phyloP scores from a whole-genome alignment of 2,113 vertebrate species.

The Holacanthus passer region DNA sequence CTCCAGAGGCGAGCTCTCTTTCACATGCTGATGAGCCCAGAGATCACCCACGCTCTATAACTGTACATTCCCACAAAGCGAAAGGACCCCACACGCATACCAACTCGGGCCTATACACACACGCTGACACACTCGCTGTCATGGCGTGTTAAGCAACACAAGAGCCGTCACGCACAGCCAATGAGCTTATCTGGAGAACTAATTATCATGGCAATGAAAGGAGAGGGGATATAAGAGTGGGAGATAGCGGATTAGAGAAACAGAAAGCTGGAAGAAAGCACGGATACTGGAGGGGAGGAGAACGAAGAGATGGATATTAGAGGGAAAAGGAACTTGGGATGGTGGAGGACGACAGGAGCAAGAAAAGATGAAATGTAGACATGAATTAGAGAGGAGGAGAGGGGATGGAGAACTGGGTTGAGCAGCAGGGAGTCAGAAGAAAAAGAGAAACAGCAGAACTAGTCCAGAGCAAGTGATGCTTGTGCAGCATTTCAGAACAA shows the following conservation, averaged over 20 bases:
- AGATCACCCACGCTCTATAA: conserved; percentile 55
- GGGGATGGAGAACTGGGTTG: conserved; percentile 14
- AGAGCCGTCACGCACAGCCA: conserved; percentile 42
- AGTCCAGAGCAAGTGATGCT: conserved; percentile 1
- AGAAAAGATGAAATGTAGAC: conserved; percentile 17
- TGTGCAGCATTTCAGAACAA: conserved; percentile 13
- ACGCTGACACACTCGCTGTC: conserved; percentile 32
- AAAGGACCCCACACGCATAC: conserved; percentile 41
- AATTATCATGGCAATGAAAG: conserved; percentile 66
- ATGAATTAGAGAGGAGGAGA: conserved; percentile 9
- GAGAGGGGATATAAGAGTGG: conserved; percentile 14
- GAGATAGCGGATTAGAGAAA: conserved; percentile 38
- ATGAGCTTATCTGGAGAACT: conserved; percentile 67
- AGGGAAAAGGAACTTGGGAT: background rate
- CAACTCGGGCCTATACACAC: conserved; percentile 3
- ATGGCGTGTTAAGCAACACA: conserved; percentile 52
- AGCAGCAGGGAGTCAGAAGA: conserved; percentile 3
- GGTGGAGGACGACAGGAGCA: conserved; percentile 12
- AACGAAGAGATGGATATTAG: conserved; percentile 11
- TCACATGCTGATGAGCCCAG: conserved; percentile 75
- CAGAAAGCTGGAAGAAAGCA: conserved; percentile 2
- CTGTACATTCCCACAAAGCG: conserved; percentile 35
- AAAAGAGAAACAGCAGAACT: background rate
- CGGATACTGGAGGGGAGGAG: conserved; percentile 12
- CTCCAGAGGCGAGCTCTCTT: conserved; percentile 60